Evolutionary conservation across 2,888 invertebrate species (phyloP), one percentile per base, ranked within the genome.

Genomic region (Drosophila birchii): DNA sequence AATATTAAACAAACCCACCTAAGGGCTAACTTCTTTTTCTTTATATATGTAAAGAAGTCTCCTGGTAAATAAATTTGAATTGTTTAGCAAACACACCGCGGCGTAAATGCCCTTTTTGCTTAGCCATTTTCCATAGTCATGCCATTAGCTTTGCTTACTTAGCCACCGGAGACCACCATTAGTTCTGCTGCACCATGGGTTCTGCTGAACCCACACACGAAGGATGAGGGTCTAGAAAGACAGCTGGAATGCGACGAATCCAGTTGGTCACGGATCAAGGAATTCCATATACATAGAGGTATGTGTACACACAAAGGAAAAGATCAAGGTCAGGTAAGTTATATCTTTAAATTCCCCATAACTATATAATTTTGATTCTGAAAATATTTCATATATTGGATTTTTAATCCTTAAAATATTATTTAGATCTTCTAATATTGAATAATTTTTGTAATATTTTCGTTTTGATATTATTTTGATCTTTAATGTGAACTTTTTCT

Each of bases 161-260:
- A 63, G 53, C 38, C 18, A 34, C 49, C 56, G 26, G 39, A 59
- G 51, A 16, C 16, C 54, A 45, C 11, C 58, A 45, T 64, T 74
- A 67, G 67, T 59, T 60, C 47, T 60, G 51, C 55, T 59, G 44
- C 64, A 54, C 38, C 67, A n/a, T n/a, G n/a, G n/a, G 67, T 59
- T 60, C 47, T 60, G 51, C 55, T 59, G 44, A 57, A 54, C 38
- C 67, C 55, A 56, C 67, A 55, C 38, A 11, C 20, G 68, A 39
- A 26, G 56, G 69, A 68, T 57, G 43, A 69, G 43, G 53, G 23
- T 51, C 44, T 26, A 5, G 38, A 12, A 26, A 49, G 64, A 49
- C 88, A 83, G 86, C 86, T 80, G 82, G 26, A 29, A 57, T 62
- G 59, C 80, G 51, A 83, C 80, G 68, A 84, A 83, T 86, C 68